Base-by-base conservation (phyloP, 2,797 vertebrate genomes). In the Miichthys miiuy region DNA sequence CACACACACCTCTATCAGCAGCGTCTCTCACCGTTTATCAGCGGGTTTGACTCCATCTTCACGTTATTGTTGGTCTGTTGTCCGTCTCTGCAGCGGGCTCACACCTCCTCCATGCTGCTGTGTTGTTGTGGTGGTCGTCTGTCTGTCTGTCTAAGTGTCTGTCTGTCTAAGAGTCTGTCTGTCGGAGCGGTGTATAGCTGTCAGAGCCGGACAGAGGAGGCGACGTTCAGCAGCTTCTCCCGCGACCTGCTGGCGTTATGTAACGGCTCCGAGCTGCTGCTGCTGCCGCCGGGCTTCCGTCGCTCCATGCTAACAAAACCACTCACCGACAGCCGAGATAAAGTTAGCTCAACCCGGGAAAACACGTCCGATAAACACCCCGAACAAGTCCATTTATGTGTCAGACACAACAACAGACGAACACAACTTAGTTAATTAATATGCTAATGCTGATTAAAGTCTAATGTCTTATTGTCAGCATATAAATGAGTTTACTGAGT, bases 11-110 rank as follows among this genome's bases (percentile, higher is more conserved):
- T 52, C 16, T n/a, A 14, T 5, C 52, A 42, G 41, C 56, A 67
- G 50, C 25, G 14, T 56, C 52, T 89, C 94, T 95, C 64, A 96
- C 95, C 95, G 88, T 95, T 95, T 27, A 96, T 92, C 67, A 96
- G 88, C 76, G 92, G 91, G 87, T 91, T 95, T 51, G 94, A 85
- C 27, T 96, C 95, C 95, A 96, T 96, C 88, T 88, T 84, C 80
- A 65, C 62, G 7, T 13, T 13, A 63, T 23, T 41, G 72, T 57
- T 62, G 52, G 1, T 68, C 38, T 25, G 48, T 18, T 1, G 51
- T 6, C 20, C 20, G 18, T 75, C 4, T 66, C n/a, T 20, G 18
- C 57, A 4, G 81, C 72, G 25, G 47, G 7, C 67, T 87, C 80
- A 87, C 44, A 42, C 48, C 61, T 77, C 69, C 55, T 88, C 67